Evolutionary conservation across 2,888 invertebrate genomes (phyloP).

Genomic region (Ormyrus rosae): DNA sequence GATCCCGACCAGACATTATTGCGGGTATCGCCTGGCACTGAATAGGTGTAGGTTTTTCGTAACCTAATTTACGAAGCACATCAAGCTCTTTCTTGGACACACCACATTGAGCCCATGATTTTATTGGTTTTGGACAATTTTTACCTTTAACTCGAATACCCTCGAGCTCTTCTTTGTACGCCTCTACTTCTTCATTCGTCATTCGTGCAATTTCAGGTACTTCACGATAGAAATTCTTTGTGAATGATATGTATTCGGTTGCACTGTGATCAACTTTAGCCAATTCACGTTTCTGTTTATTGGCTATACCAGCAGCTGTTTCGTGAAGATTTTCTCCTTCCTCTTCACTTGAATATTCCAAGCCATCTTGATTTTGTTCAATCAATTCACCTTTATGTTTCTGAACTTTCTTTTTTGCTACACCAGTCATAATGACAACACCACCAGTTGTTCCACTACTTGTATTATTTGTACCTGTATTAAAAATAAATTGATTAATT

Average conservation of each 20-base stretch:
- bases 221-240: constrained; percentile 98
- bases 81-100: constrained; percentile 97
- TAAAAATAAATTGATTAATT: neutral
- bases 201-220: constrained; percentile 95
- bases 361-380: constrained; percentile 97
- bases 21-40: constrained; percentile 98
- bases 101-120: constrained; percentile 98
- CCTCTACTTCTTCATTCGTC: constrained; percentile 91
- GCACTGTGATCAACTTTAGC: constrained; percentile 94
- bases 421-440: constrained; percentile 89
- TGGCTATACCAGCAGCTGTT: constrained; percentile 90
- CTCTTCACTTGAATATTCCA: constrained; percentile 98
- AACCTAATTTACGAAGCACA: constrained; percentile 90
- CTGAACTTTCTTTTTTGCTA: constrained; percentile 87
- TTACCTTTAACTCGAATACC: constrained; percentile 97
- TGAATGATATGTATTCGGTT: constrained; percentile 91
- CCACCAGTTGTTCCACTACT: constrained; percentile 74
- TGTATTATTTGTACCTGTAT: constrained; percentile 36
- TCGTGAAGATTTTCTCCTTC: constrained; percentile 96
- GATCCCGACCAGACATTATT: constrained; percentile 96
- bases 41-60: constrained; percentile 98
- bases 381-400: constrained; percentile 97
- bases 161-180: constrained; percentile 92
- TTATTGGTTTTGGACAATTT: constrained; percentile 96
- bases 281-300: constrained; percentile 93